Base-by-base conservation (phyloP, 2,113 vertebrate species). In the Recurvirostra avosetta region DNA sequence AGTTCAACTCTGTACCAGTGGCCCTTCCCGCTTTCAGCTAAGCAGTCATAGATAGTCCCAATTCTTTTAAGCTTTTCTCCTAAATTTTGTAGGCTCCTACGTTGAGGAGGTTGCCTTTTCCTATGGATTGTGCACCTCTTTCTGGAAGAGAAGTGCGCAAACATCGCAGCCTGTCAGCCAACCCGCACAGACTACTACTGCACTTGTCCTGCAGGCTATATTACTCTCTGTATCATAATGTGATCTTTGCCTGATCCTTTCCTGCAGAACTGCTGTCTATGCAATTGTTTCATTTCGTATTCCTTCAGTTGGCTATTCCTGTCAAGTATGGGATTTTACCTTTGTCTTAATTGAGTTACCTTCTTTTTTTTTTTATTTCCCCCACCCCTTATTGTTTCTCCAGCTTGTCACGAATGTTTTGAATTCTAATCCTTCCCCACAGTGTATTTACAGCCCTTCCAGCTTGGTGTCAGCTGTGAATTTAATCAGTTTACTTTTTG, bases 401-500 rank as follows among this genome's bases (percentile, higher is more conserved):
- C 68, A 78, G 68, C 52, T 67, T 88, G 47, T 87, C 91, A 74
- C 0, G 0, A 92, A 70, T 68, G 55, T 77, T 96, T 89, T 89
- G 43, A 94, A 87, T 87, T 78, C 76, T 85, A 96, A 85, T 96
- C 86, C 84, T 96, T 95, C 80, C 91, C 90, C 58, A 75, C 65
- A 43, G 93, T 63, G 41, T 89, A 71, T 95, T 95, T 87, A 67
- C 79, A 87, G 93, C 71, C 86, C 45, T 90, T 90, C 49, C 71
- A 92, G 86, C 58, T 10, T 92, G 30, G 63, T 94, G 65, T 94
- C 96, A 95, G 91, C 84, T 95, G 91, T 89, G 93, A 85, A 91
- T 96, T 94, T 97, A 78, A 96, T 92, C 91, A 84, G 52, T 92
- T 94, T 78, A 59, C 29, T 94, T 91, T 87, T 92, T 85, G 40